Percentiles rank a stretch among this genome's conserved stretches.
Conservation (phyloP, 2,797 vertebrate species). For the Sebastes goodei region DNA sequence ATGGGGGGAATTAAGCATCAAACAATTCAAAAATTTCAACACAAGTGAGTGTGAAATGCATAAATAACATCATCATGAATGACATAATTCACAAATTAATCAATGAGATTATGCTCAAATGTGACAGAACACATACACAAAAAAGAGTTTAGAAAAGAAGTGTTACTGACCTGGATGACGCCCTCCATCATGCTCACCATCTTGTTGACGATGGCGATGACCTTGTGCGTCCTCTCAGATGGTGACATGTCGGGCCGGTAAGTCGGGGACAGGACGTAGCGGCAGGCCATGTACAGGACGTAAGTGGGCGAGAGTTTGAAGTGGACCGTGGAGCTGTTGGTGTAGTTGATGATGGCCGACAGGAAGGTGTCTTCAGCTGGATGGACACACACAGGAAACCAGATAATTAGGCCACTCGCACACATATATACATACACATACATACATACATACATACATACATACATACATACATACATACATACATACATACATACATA, state of each 20-base stretch:
- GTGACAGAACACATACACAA: background rate
- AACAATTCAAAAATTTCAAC: background rate
- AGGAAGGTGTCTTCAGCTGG: conserved; percentile 97
- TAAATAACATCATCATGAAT: background rate
- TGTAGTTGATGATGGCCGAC: conserved; percentile 98
- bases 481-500: no score
- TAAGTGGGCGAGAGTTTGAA: conserved; percentile 98
- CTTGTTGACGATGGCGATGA: conserved; percentile 97
- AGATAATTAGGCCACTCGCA: background rate
- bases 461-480: no score
- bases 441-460: no score
- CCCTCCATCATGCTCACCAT: conserved; percentile 99
- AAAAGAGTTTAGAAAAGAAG: background rate
- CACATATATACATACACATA: background rate
- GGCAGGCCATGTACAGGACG: conserved; percentile 96
- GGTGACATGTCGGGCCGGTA: conserved; percentile 93
- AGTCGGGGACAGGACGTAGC: conserved; percentile 91
- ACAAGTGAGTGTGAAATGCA: background rate
- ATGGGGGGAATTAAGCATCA: background rate
- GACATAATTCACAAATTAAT: background rate
- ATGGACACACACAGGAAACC: background rate
- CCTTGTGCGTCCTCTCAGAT: conserved; percentile 93
- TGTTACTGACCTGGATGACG: conserved; percentile 94
- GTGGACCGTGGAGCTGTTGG: conserved; percentile 98
- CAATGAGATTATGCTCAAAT: background rate